phyloP scores from a whole-genome alignment of 2,113 vertebrate genomes.

The Heteronetta atricapilla region DNA sequence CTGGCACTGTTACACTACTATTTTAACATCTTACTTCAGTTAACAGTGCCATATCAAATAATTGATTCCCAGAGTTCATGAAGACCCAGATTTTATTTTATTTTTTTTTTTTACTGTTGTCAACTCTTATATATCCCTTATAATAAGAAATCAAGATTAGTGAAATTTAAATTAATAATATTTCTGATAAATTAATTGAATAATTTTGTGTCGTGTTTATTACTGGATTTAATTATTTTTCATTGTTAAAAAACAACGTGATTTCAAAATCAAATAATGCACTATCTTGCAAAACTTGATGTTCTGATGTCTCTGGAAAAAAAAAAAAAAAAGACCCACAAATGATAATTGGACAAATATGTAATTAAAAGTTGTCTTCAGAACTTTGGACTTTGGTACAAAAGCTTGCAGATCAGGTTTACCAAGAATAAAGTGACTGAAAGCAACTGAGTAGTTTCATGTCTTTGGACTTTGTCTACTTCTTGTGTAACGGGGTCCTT shows the following conservation, averaged over 20 bases:
- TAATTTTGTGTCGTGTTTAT: not conserved
- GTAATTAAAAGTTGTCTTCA: not conserved
- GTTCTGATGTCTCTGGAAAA: not conserved
- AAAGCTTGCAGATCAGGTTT: not conserved
- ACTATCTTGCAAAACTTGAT: not conserved
- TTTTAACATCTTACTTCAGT: not conserved
- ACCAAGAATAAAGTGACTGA: not conserved
- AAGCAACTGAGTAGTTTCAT: not conserved
- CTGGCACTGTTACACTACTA: not conserved
- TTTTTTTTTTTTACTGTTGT: not conserved
- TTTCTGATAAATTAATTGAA: not conserved
- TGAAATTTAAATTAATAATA: not conserved
- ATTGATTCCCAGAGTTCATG: not conserved
- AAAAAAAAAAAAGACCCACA: not conserved
- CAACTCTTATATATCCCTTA: not conserved
- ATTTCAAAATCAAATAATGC: not conserved
- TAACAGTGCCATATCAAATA: not conserved
- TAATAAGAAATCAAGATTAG: not conserved
- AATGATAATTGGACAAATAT: not conserved
- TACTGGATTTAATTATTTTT: not conserved
- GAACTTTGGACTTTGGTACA: not conserved
- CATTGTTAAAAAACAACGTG: not conserved
- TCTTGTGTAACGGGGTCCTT: not conserved
- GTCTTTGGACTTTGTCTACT: not conserved
- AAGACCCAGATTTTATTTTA: not conserved